These are phyloP conservation scores for Jordanella pulchra DNA, from an alignment of 2,797 vertebrate species.

Conservation along the genomic window DNA sequence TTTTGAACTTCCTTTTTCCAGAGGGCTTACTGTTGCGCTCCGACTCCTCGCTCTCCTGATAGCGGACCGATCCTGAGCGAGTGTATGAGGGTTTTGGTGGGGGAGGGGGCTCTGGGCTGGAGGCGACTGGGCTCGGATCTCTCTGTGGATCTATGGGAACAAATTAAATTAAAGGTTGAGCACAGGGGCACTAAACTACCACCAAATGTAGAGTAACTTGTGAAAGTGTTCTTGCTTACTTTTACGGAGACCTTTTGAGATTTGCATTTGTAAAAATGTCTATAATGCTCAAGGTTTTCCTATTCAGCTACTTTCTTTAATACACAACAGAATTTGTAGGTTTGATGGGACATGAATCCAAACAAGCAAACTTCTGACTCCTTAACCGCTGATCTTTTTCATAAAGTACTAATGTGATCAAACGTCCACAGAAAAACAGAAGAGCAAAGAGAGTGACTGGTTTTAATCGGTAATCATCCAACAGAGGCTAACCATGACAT, in stretches of 20 bases:
- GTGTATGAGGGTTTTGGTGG: conserved; percentile 72
- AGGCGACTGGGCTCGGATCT: conserved; percentile 55
- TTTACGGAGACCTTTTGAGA: background rate
- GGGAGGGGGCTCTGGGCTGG: conserved; percentile 68
- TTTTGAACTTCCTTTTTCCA: conserved; percentile 99
- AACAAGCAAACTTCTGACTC: background rate
- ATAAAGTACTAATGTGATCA: background rate
- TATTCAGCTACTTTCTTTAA: background rate
- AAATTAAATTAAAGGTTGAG: conserved; percentile 16
- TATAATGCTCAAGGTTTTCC: background rate
- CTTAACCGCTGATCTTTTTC: background rate
- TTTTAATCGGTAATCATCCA: background rate
- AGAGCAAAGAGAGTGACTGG: background rate
- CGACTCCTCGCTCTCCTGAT: conserved; percentile 77
- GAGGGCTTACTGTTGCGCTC: conserved; percentile 90
- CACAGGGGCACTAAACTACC: background rate
- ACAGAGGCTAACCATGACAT: background rate
- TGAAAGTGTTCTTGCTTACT: background rate
- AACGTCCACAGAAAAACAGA: background rate
- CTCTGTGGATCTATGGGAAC: conserved; percentile 64
- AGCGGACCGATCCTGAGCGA: conserved; percentile 76
- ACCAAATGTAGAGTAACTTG: background rate
- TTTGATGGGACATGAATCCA: background rate
- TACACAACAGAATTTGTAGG: background rate
- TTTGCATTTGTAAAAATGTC: background rate